Conservation (phyloP, 2,797 vertebrate genomes). For the Anguilla obscura region DNA sequence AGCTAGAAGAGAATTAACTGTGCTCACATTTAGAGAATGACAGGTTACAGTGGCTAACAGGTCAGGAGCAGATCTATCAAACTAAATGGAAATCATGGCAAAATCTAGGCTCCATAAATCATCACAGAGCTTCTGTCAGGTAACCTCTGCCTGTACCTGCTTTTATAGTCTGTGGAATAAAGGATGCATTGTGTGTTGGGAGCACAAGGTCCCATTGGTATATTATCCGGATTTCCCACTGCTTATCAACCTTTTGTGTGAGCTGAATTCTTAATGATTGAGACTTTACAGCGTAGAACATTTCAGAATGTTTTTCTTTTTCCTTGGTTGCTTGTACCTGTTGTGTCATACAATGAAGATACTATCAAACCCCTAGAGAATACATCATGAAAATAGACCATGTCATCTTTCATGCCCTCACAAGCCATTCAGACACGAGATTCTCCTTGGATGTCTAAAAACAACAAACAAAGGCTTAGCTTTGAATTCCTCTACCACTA, state of each 20-base stretch:
- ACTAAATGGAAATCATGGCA: slow-evolving; percentile 46
- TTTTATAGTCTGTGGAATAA: background rate
- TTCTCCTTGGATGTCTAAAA: slow-evolving; percentile 62
- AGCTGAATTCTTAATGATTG: background rate
- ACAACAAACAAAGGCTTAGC: slow-evolving; percentile 66
- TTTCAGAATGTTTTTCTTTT: background rate
- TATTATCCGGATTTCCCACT: slow-evolving; percentile 37
- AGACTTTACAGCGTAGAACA: background rate
- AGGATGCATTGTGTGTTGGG: slow-evolving; percentile 33
- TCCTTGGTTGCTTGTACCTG: slow-evolving; percentile 40
- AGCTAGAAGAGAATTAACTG: slow-evolving; percentile 47
- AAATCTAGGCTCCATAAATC: slow-evolving; percentile 44
- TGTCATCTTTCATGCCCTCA: slow-evolving; percentile 58
- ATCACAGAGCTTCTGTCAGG: slow-evolving; percentile 40
- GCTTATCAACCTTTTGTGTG: background rate
- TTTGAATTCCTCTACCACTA: slow-evolving; percentile 61
- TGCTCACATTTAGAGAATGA: slow-evolving; percentile 51
- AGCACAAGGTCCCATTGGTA: slow-evolving; percentile 45
- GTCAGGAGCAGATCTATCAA: slow-evolving; percentile 14
- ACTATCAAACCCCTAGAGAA: slow-evolving; percentile 50
- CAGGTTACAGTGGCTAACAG: slow-evolving; percentile 47
- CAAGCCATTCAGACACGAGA: slow-evolving; percentile 62
- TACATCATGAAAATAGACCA: slow-evolving; percentile 48
- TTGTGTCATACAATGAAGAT: slow-evolving; percentile 29
- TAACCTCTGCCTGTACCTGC: slow-evolving; percentile 41